A percentile compares a stretch with the other conserved stretches of the same genome.
These are phyloP conservation scores for Rallus limicola DNA, from an alignment of 2,113 vertebrate species.

Conservation along the genomic window DNA sequence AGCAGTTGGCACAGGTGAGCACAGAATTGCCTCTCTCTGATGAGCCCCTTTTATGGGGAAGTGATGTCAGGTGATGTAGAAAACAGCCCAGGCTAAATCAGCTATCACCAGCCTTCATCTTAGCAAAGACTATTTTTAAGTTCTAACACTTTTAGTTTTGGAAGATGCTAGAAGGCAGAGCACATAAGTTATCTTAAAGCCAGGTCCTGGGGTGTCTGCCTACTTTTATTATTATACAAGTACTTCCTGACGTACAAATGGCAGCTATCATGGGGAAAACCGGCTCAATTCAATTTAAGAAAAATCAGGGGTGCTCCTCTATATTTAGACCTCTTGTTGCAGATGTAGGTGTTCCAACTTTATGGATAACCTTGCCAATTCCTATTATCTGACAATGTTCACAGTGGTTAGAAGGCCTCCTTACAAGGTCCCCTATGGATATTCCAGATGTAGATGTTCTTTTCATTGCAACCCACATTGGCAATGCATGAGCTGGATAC, in stretches of 20 bases:
- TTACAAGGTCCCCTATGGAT: background rate
- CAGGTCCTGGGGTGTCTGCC: background rate
- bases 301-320: background rate
- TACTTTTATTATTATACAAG: background rate
- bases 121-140: background rate
- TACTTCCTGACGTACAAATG: background rate
- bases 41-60: too few relatives aligned
- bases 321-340: background rate
- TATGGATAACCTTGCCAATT: accelerated
- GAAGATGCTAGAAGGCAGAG: background rate
- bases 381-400: background rate
- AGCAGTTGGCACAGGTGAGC: too few relatives aligned
- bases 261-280: background rate
- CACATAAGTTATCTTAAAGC: background rate
- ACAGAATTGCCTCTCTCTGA: too few relatives aligned
- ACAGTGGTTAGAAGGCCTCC: background rate
- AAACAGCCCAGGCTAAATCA: too few relatives aligned
- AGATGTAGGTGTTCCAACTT: background rate
- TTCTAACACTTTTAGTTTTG: background rate
- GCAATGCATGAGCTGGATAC: background rate
- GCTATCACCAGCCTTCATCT: too few relatives aligned
- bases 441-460: background rate
- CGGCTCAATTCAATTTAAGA: background rate
- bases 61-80: too few relatives aligned
- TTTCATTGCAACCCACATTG: background rate